Evolutionary conservation across 2,113 vertebrate genomes (phyloP).

Genomic region (Trachemys scripta): DNA sequence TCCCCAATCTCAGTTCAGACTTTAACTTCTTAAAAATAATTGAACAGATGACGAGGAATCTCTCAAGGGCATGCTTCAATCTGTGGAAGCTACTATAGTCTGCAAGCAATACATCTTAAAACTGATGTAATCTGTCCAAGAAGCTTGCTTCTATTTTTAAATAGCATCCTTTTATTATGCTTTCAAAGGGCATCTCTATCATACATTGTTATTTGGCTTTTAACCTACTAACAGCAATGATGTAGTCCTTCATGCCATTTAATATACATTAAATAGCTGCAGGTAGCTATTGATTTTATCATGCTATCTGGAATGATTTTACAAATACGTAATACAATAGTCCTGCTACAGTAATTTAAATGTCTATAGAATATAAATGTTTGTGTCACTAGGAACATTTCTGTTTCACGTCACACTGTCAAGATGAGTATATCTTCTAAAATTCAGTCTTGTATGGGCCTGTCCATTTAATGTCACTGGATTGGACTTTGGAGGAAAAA

Average conservation of each 20-base stretch:
- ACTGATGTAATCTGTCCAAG: conserved; percentile 81
- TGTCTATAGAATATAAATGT: not conserved
- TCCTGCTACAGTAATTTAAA: conserved; percentile 10
- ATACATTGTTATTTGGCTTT: conserved; percentile 59
- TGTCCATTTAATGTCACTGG: not conserved
- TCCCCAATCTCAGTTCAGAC: conserved; percentile 53
- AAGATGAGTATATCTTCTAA: not conserved
- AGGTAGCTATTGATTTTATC: conserved; percentile 45
- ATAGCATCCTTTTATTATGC: conserved; percentile 48
- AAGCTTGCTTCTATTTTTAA: conserved; percentile 80
- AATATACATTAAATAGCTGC: conserved; percentile 40
- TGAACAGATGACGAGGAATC: conserved; percentile 69
- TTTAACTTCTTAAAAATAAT: conserved; percentile 73
- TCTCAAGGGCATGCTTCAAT: conserved; percentile 68
- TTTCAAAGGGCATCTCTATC: conserved; percentile 76
- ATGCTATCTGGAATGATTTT: not conserved
- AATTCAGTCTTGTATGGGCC: not conserved
- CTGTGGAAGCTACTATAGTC: conserved; percentile 51
- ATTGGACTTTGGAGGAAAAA: not conserved
- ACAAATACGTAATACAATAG: not conserved
- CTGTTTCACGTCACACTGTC: not conserved
- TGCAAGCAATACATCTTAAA: conserved; percentile 45
- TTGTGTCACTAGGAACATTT: not conserved
- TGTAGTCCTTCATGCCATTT: not conserved
- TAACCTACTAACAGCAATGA: conserved; percentile 43